Percentiles rank a stretch among this genome's conserved stretches.
phyloP scores from a whole-genome alignment of 2,113 vertebrate species.

The Cygnus atratus region DNA sequence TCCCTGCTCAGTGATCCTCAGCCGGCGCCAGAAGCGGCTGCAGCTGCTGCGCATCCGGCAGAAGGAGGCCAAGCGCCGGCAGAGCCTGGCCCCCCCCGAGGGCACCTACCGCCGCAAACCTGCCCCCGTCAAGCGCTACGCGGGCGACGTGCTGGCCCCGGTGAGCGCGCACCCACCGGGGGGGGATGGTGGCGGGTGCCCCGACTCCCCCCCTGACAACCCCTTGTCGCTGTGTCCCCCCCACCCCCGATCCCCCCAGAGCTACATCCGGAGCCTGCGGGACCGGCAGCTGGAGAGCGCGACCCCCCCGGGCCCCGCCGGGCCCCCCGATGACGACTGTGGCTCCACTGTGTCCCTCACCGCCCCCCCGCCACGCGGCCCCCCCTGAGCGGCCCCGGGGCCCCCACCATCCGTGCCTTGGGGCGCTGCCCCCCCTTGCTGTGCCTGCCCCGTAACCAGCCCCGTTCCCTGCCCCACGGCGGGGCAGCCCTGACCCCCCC shows the following conservation, averaged over 20 bases:
- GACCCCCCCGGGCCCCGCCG: slow-evolving; percentile 74
- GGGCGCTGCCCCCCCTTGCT: not conserved
- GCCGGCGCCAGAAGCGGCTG: slow-evolving; percentile 83
- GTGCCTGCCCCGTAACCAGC: not conserved
- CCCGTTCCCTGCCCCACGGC: not conserved
- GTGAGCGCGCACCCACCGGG: slow-evolving; percentile 67
- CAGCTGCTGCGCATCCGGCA: slow-evolving; percentile 86
- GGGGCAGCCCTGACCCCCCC: not conserved
- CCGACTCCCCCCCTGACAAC: not conserved
- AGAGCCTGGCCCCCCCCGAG: slow-evolving; percentile 78
- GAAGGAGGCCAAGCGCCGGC: slow-evolving; percentile 85
- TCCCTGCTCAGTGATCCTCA: slow-evolving; percentile 78
- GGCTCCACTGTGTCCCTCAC: slow-evolving; percentile 85
- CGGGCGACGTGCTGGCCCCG: slow-evolving; percentile 86
- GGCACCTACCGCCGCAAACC: slow-evolving; percentile 83
- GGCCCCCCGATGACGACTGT: slow-evolving; percentile 83
- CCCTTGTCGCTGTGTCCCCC: not conserved
- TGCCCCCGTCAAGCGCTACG: slow-evolving; percentile 78
- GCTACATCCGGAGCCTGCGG: slow-evolving; percentile 87
- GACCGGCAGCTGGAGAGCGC: slow-evolving; percentile 81
- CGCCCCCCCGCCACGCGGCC: slow-evolving; percentile 71
- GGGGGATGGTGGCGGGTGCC: not conserved
- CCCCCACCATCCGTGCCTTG: not conserved
- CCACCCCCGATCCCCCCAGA: slow-evolving; percentile 60
- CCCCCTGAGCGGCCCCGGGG: slow-evolving; percentile 62